phyloP scores from a whole-genome alignment of 2,888 invertebrate species.

The Oligia strigilis region DNA sequence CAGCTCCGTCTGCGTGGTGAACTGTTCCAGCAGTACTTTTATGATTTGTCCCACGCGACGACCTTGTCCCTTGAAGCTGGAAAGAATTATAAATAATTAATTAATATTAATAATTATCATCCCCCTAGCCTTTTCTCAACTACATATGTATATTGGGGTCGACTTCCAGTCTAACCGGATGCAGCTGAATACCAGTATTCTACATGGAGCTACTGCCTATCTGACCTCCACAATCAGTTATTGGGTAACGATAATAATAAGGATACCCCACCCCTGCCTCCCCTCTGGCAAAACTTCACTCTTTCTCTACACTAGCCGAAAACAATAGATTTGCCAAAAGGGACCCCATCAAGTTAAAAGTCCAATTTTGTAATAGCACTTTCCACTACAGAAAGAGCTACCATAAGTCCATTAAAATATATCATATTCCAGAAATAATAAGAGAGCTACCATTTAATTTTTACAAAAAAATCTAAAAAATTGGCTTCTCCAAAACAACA shows the following conservation, averaged over 20 bases:
- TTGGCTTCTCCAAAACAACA: no score
- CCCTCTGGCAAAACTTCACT: background rate
- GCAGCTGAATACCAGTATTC: background rate
- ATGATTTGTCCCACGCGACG: slow-evolving; percentile 77
- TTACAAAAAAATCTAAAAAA: no score
- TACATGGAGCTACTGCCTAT: background rate
- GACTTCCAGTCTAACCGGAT: background rate
- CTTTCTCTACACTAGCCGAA: no score
- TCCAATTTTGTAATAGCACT: no score
- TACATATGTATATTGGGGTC: no score
- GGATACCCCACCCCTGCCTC: background rate
- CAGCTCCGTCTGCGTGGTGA: slow-evolving; percentile 81
- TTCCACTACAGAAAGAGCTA: no score
- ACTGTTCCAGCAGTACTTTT: slow-evolving; percentile 80
- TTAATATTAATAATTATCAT: background rate
- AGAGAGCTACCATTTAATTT: no score
- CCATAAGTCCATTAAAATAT: no score
- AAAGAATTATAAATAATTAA: background rate
- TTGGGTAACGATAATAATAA: background rate
- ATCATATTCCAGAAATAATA: no score
- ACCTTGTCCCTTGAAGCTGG: slow-evolving; percentile 78
- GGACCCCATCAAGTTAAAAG: no score
- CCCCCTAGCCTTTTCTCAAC: background rate
- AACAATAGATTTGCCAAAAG: no score
- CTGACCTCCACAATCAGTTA: background rate